A percentile compares a stretch with the other conserved stretches of the same genome.
These are phyloP conservation scores for Esox lucius DNA, from an alignment of 2,797 vertebrate genomes.

Conservation along the genomic window DNA sequence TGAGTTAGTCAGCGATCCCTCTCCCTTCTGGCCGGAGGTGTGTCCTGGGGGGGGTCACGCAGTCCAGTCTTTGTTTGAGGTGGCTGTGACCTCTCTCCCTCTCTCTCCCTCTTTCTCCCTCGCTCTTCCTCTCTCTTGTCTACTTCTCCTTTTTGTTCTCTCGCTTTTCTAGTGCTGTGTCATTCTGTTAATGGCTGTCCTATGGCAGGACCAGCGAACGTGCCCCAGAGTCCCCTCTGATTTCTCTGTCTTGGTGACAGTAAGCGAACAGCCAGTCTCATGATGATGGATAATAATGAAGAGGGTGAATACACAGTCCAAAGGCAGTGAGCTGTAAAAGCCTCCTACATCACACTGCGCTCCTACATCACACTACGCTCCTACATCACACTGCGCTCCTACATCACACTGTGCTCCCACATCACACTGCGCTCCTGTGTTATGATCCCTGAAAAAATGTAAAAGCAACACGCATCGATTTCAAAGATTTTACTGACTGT, in stretches of 20 bases:
- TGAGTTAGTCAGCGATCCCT: slow-evolving; percentile 85
- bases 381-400: too few relatives aligned
- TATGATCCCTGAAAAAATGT: slow-evolving; percentile 36
- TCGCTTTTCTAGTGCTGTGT: slow-evolving; percentile 28
- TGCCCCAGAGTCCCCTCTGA: slow-evolving; percentile 15
- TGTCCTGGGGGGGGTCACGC: slow-evolving; percentile 74
- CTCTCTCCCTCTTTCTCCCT: slow-evolving; percentile 43
- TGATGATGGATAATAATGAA: slow-evolving; percentile 53
- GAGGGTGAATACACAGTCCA: slow-evolving; percentile 71
- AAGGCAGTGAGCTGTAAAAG: slow-evolving; percentile 71
- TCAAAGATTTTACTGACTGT: too few relatives aligned
- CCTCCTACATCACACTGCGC: slow-evolving; percentile 41
- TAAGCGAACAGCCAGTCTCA: slow-evolving; percentile 55
- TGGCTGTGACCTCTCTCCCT: slow-evolving; percentile 53
- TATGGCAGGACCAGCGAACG: slow-evolving; percentile 34
- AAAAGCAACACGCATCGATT: too few relatives aligned
- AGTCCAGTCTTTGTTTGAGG: slow-evolving; percentile 70
- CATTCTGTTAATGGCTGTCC: slow-evolving; percentile 16
- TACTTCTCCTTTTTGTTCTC: slow-evolving; percentile 39
- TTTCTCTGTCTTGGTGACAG: slow-evolving; percentile 42
- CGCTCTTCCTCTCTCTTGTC: slow-evolving; percentile 31
- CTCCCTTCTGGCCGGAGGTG: slow-evolving; percentile 73
- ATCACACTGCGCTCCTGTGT: slow-evolving; percentile 36
- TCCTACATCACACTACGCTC: too few relatives aligned
- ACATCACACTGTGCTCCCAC: too few relatives aligned